These are phyloP conservation scores for Intellagama lesueurii DNA, from an alignment of 2,797 vertebrate species.

Conservation along the genomic window DNA sequence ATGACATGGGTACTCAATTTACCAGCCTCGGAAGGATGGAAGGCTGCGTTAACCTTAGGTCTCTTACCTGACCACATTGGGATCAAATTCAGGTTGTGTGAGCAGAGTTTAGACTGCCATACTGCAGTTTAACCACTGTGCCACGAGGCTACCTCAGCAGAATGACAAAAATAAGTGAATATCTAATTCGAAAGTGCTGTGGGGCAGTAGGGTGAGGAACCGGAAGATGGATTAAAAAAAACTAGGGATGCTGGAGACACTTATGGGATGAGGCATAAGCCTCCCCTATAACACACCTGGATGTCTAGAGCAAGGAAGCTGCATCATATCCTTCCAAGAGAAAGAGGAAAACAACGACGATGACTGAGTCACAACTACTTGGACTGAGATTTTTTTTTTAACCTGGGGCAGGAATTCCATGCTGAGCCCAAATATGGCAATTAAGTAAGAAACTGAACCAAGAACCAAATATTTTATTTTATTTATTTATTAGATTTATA, in stretches of 20 bases:
- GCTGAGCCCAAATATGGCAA: not conserved
- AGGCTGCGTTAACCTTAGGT: too few species aligned
- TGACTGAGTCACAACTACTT: not conserved
- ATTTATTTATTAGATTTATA: too few species aligned
- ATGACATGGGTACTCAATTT: too few species aligned
- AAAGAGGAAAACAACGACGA: not conserved
- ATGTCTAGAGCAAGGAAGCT: not conserved
- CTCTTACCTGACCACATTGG: too few species aligned
- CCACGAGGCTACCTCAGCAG: too few species aligned
- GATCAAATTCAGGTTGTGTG: too few species aligned
- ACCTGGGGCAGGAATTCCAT: not conserved
- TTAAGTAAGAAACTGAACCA: not conserved
- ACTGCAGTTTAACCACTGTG: too few species aligned
- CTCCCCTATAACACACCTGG: not conserved
- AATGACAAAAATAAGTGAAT: not conserved
- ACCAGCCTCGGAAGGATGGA: too few species aligned
- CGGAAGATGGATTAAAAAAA: not conserved
- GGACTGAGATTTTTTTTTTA: not conserved
- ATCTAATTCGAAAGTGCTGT: not conserved
- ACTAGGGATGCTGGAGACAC: not conserved
- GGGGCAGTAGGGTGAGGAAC: too few species aligned
- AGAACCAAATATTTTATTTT: not conserved
- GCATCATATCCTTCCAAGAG: too few species aligned
- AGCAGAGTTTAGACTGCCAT: too few species aligned
- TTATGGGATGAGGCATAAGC: not conserved